Conservation (phyloP, 2,113 vertebrate species). For the Callipepla squamata region DNA sequence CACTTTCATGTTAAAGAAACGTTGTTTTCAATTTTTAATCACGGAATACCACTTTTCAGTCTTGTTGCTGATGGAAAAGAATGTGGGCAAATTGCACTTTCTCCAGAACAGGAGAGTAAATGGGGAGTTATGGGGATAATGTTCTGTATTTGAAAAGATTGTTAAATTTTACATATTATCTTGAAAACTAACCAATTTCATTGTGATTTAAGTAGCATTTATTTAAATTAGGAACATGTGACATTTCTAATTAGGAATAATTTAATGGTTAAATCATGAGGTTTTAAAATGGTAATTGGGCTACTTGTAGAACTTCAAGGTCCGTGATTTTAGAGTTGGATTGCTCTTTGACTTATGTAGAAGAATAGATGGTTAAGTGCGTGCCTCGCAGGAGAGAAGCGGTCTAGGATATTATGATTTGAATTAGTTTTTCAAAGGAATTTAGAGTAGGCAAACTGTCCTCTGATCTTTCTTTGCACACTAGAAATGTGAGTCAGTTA, state of each 20-base stretch:
- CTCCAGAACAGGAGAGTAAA: background rate
- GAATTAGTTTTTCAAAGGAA: constrained; percentile 65
- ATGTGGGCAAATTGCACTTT: background rate
- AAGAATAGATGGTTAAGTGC: constrained; percentile 34
- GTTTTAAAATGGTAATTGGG: constrained; percentile 54
- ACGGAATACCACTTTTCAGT: background rate
- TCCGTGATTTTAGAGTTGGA: constrained; percentile 59
- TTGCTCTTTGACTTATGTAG: constrained; percentile 64
- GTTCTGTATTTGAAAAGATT: background rate
- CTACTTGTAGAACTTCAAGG: constrained; percentile 63
- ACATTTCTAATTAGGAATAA: constrained; percentile 47
- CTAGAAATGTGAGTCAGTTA: constrained; percentile 27
- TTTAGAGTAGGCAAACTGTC: constrained; percentile 62
- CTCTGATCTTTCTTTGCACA: constrained; percentile 60
- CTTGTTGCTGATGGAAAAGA: background rate
- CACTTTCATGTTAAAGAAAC: background rate
- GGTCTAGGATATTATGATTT: constrained; percentile 45
- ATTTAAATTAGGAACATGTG: constrained; percentile 36
- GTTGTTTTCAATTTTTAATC: background rate
- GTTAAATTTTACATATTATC: constrained; percentile 10
- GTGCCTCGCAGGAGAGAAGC: constrained; percentile 51
- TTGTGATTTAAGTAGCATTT: constrained; percentile 42
- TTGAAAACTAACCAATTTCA: constrained; percentile 4
- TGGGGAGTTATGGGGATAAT: background rate
- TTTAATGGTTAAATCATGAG: constrained; percentile 51